These are phyloP conservation scores for Luscinia megarhynchos DNA, from an alignment of 2,797 vertebrate genomes.

Conservation along the genomic window DNA sequence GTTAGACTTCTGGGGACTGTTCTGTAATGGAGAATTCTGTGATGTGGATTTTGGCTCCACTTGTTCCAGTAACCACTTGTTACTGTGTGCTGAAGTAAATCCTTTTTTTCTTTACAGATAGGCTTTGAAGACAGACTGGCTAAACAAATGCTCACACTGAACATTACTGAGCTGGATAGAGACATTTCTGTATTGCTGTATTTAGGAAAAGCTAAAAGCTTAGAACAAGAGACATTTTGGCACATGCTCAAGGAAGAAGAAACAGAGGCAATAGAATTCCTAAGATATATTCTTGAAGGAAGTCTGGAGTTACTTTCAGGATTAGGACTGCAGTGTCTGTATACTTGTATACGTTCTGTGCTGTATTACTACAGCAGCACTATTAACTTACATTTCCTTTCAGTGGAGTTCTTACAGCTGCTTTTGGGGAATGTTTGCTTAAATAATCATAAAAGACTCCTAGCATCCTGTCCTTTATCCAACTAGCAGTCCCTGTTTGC, in stretches of 20 bases:
- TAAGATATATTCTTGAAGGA: not conserved
- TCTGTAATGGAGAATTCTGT: not conserved
- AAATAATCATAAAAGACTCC: not conserved
- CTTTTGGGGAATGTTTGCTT: not conserved
- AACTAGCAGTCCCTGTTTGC: accelerated
- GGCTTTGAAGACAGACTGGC: not conserved
- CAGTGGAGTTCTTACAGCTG: not conserved
- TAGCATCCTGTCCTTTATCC: not conserved
- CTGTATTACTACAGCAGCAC: not conserved
- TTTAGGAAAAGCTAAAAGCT: not conserved
- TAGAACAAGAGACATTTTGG: not conserved
- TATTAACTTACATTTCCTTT: not conserved
- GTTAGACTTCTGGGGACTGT: not conserved
- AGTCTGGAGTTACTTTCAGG: not conserved
- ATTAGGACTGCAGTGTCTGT: not conserved
- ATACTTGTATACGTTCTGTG: not conserved
- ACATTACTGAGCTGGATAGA: not conserved
- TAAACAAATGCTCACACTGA: not conserved
- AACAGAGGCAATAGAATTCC: not conserved
- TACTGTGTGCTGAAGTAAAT: not conserved
- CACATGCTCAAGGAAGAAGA: not conserved
- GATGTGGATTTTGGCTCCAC: not conserved
- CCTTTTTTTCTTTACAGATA: not conserved
- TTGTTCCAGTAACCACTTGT: not conserved
- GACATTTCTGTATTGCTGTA: not conserved